These are phyloP conservation scores for Lithophane leautieri DNA, from an alignment of 2,888 invertebrate species.

Conservation along the genomic window DNA sequence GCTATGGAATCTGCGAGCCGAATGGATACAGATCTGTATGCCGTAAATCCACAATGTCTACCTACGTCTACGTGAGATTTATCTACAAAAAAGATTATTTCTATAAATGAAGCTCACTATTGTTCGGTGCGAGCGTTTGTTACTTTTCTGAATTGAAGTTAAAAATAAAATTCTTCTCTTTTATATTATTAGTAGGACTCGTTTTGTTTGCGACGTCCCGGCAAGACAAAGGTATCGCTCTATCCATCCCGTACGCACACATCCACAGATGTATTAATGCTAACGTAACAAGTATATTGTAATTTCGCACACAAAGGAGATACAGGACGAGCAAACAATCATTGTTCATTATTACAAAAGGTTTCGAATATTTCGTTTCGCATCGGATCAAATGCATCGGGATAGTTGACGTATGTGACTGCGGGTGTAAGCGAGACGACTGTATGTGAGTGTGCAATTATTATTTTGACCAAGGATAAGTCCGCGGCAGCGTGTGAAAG, in stretches of 20 bases:
- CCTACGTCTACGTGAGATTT: slow-evolving; percentile 88
- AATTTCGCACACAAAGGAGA: slow-evolving; percentile 90
- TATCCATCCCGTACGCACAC: slow-evolving; percentile 89
- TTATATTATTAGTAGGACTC: slow-evolving; percentile 89
- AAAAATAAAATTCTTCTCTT: slow-evolving; percentile 90
- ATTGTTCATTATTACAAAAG: slow-evolving; percentile 91
- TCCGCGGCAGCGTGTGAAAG: slow-evolving; percentile 89
- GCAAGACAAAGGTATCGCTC: slow-evolving; percentile 90
- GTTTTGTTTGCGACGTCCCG: slow-evolving; percentile 90
- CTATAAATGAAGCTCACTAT: slow-evolving; percentile 89
- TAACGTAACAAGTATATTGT: slow-evolving; percentile 90
- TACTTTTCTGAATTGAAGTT: slow-evolving; percentile 90
- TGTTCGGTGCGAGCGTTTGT: slow-evolving; percentile 88
- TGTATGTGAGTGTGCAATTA: slow-evolving; percentile 87
- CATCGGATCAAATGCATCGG: slow-evolving; percentile 89
- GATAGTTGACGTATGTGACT: slow-evolving; percentile 83
- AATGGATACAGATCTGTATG: slow-evolving; percentile 84
- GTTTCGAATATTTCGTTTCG: slow-evolving; percentile 89
- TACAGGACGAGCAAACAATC: slow-evolving; percentile 90
- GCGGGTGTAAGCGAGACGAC: slow-evolving; percentile 82
- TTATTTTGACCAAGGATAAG: slow-evolving; percentile 90
- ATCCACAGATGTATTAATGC: slow-evolving; percentile 82
- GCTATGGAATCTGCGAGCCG: slow-evolving; percentile 78
- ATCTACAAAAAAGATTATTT: slow-evolving; percentile 90
- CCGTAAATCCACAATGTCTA: slow-evolving; percentile 83